Evolutionary conservation across 1,140 invertebrate species (phyloP).

Genomic region (Pararge aegeria): DNA sequence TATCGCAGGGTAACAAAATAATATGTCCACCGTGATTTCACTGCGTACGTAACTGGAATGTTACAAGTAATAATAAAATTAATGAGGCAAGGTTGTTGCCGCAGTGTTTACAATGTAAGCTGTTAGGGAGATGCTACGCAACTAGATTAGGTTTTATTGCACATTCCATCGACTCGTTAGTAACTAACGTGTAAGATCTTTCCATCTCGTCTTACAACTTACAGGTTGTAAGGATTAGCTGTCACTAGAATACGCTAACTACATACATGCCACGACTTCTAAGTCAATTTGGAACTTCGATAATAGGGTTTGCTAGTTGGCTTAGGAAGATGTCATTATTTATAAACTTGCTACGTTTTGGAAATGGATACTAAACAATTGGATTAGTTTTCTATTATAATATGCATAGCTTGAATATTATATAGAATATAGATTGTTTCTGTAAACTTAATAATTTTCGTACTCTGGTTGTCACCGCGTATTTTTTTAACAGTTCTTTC

Average conservation of each 20-base stretch:
- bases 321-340: no score
- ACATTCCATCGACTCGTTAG: not conserved
- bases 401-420: no score
- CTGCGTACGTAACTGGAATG: not conserved
- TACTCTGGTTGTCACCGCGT: no score
- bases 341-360: no score
- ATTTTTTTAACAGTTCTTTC: no score
- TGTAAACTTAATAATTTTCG: no score
- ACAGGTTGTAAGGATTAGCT: not conserved
- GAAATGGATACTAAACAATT: no score
- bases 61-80: slow-evolving; percentile 1
- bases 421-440: no score
- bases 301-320: no score
- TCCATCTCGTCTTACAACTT: not conserved
- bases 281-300: not conserved
- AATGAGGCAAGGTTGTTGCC: slow-evolving; percentile 2
- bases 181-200: not conserved
- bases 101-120: not conserved
- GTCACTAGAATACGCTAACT: not conserved
- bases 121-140: not conserved
- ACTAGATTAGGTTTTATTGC: slow-evolving; percentile 6
- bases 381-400: no score
- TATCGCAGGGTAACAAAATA: not conserved
- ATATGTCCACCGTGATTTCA: not conserved
- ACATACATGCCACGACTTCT: not conserved